Percentiles rank a stretch among this genome's conserved stretches.
Conservation (phyloP, 1,140 invertebrate genomes). For the Acromyrmex echinatior region DNA sequence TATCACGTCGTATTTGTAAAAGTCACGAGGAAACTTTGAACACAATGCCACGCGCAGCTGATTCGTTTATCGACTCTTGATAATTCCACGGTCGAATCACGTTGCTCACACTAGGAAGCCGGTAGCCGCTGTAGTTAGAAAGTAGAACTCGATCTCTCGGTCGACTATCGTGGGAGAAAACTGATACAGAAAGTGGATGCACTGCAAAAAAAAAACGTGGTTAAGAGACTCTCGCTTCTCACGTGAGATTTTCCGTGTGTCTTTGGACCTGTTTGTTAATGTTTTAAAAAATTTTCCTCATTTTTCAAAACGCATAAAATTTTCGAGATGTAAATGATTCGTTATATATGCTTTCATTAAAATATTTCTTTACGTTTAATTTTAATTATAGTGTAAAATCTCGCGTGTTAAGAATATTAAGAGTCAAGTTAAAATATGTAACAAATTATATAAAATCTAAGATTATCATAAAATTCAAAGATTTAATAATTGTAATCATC, state of each 20-base stretch:
- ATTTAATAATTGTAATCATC: neutral
- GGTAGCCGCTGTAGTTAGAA: slow-evolving; percentile 65
- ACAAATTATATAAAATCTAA: neutral
- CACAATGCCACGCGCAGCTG: slow-evolving; percentile 13
- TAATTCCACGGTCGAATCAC: slow-evolving; percentile 45
- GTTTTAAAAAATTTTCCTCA: neutral
- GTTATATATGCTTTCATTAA: neutral
- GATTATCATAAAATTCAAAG: no score
- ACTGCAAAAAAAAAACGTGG: slow-evolving; percentile 30
- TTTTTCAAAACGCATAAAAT: neutral
- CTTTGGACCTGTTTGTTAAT: neutral
- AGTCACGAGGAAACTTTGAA: slow-evolving; percentile 31
- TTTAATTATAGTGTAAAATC: neutral
- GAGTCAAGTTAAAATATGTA: neutral
- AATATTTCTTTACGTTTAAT: neutral
- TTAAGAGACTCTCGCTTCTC: slow-evolving; percentile 38
- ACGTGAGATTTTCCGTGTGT: neutral
- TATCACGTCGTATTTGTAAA: neutral
- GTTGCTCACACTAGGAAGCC: slow-evolving; percentile 38
- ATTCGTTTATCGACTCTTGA: slow-evolving; percentile 56
- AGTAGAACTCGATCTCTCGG: slow-evolving; percentile 70
- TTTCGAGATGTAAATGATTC: neutral
- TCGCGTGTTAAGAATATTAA: neutral
- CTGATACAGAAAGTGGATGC: slow-evolving; percentile 69
- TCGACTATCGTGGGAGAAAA: slow-evolving; percentile 61